Conservation (phyloP, 2,113 vertebrate species). For the Protomyctophum bolini region DNA sequence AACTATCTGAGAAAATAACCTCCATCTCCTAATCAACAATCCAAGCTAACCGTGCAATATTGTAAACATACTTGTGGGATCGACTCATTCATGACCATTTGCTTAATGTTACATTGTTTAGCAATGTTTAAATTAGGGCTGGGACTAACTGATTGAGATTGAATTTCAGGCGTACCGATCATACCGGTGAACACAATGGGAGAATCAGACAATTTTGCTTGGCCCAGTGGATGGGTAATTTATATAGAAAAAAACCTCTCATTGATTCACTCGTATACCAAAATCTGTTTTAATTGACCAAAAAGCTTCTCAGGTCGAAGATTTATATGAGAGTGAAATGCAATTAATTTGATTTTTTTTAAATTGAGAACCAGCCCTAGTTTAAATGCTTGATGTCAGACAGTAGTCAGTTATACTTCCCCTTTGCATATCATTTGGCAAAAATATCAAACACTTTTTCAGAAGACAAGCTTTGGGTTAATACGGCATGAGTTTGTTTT, state of each 20-base stretch:
- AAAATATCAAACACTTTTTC: constrained; percentile 8
- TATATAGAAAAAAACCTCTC: too few relatives aligned
- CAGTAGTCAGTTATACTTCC: constrained; percentile 46
- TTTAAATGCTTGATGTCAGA: constrained; percentile 37
- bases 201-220: too few relatives aligned
- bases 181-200: too few relatives aligned
- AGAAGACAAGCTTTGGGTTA: constrained; percentile 41
- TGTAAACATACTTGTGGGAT: neutral
- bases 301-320: too few relatives aligned
- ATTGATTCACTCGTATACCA: too few relatives aligned
- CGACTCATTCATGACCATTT: constrained; percentile 18
- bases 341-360: too few relatives aligned
- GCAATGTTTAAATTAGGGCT: neutral
- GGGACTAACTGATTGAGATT: too few relatives aligned
- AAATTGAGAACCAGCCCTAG: too few relatives aligned
- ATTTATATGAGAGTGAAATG: too few relatives aligned
- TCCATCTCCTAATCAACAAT: constrained; percentile 14
- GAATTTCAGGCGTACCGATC: too few relatives aligned
- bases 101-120: constrained; percentile 1
- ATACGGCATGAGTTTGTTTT: constrained; percentile 13
- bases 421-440: constrained; percentile 18
- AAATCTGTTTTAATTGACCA: too few relatives aligned
- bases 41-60: constrained; percentile 30
- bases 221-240: too few relatives aligned
- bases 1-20: constrained; percentile 20